phyloP scores from a whole-genome alignment of 2,113 vertebrate genomes.

The Bos taurus region ARS-UCD2.0 NC_037336.1:68266501-68267000 shows the following conservation, averaged over 20 bases:
- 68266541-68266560: not conserved
- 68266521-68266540: not conserved
- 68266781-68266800: not conserved
- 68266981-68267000: not conserved
- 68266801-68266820: not conserved
- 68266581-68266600: not conserved
- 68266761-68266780: not conserved
- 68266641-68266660: not conserved
- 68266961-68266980: not conserved
- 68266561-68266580: not conserved
- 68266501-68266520: not conserved
- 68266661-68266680: not conserved
- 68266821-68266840: not conserved
- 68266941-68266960: slow-evolving; percentile 10
- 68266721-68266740: not conserved
- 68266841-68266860: not conserved
- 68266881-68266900: not conserved
- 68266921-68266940: not conserved
- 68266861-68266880: not conserved
- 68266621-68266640: not conserved
- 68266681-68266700: not conserved
- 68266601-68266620: not conserved
- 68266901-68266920: not conserved
- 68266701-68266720: not conserved
- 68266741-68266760: not conserved